Base-by-base conservation (phyloP, 1,140 invertebrate genomes). In the Brachystomella parvula region DNA sequence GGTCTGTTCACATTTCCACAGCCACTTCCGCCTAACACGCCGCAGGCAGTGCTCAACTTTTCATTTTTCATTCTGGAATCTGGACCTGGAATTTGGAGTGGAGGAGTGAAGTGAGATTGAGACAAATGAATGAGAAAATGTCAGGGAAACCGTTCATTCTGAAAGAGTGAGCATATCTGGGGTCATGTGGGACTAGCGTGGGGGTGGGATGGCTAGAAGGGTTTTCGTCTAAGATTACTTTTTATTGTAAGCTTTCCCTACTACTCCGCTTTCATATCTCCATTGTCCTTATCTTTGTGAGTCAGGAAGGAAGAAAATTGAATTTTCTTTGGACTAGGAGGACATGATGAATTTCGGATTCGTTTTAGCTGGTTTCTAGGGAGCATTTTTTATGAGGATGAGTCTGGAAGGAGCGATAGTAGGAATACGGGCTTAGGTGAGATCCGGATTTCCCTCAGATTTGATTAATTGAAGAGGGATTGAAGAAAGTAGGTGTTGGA, bases 201-300 rank as follows among this genome's bases (percentile, higher is more conserved):
- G 35, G 6, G 35, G 6, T 6, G 19, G 6, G 6, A 19, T 39
- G 6, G 35, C 35, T 19, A 39, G 19, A 6, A 39, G 35, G 6
- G 35, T 39, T 39, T 53, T 6, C 3, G 9, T 53, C 9, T 53
- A 6, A 26, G 9, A 6, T 53, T 53, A 17, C 9, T 17, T 3
- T 53, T 24, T 53, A 26, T 24, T 53, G 24, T 3, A 26, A 24
- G 9, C 21, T 24, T 53, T 6, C 24, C 49, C 49, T 19, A 39
- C 35, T 19, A 39, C 24, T 24, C 49, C 12, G 49, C 24, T 24
- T 12, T 19, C 3, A 53, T 53, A 15, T 53, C 49, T 53, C 49
- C 49, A 53, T 53, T 53, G 49, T 53, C 49, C 49, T 53, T 53
- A 53, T 53, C 49, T 53, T 6, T 24, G 6, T 24, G 12, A 12